These are phyloP conservation scores for Dufourea novaeangliae DNA, from an alignment of 1,140 invertebrate species.

Conservation along the genomic window DNA sequence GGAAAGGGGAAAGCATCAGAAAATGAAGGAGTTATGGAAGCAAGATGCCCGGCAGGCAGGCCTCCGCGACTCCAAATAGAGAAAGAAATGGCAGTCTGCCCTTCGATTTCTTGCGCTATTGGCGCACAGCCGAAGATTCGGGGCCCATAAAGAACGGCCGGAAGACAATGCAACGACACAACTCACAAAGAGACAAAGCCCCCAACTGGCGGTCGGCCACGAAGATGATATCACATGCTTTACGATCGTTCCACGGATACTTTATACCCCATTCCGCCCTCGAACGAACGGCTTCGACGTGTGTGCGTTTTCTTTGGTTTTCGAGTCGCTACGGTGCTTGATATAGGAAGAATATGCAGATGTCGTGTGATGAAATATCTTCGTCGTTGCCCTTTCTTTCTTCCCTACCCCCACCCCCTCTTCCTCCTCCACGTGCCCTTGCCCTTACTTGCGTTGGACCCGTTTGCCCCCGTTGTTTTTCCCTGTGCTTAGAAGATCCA, in stretches of 20 bases:
- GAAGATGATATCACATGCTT: conserved; percentile 76
- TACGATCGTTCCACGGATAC: conserved; percentile 72
- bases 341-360: conserved; percentile 70
- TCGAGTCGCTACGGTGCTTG: conserved; percentile 51
- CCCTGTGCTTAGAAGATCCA: not conserved
- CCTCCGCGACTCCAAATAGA: not conserved
- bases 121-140: conserved; percentile 56
- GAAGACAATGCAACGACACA: conserved; percentile 71
- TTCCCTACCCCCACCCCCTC: conserved; percentile 19
- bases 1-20: not conserved
- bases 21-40: conserved; percentile 6
- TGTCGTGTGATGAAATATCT: conserved; percentile 70
- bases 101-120: conserved; percentile 65
- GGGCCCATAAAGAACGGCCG: conserved; percentile 64
- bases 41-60: not conserved
- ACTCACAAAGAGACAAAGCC: conserved; percentile 71
- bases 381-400: conserved; percentile 30
- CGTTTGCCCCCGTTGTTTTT: conserved; percentile 11
- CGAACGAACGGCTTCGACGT: conserved; percentile 60
- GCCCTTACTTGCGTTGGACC: no score
- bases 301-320: conserved; percentile 60
- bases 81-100: conserved; percentile 14
- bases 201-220: conserved; percentile 67
- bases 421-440: conserved; percentile 10
- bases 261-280: conserved; percentile 67